These are phyloP conservation scores for Lipotes vexillifer DNA, from an alignment of 2,113 vertebrate species.

Conservation along the genomic window DNA sequence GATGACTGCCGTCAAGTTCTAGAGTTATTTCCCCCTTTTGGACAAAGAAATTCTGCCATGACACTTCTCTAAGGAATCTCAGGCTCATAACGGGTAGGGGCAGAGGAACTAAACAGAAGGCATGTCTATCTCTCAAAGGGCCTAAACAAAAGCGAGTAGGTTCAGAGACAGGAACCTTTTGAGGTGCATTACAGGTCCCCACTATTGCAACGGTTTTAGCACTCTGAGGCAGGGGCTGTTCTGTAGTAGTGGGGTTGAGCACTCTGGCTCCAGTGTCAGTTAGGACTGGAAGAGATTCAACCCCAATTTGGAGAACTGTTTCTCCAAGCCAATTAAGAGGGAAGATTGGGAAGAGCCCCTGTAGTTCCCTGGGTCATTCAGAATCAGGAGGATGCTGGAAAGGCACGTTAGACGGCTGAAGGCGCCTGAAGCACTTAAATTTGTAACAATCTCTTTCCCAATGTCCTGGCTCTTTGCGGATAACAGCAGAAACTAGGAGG, in stretches of 20 bases:
- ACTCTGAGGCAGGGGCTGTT: not conserved
- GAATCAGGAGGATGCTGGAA: not conserved
- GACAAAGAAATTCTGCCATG: no score
- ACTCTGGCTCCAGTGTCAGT: no score
- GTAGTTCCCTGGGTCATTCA: not conserved
- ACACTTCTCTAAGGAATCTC: no score
- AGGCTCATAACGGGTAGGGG: no score
- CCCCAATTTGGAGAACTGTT: not conserved
- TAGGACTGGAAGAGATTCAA: not conserved
- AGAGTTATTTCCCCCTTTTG: no score
- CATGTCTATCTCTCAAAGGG: not conserved
- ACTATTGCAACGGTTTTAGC: not conserved
- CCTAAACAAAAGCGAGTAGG: no score
- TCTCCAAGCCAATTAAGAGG: not conserved
- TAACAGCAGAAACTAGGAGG: not conserved
- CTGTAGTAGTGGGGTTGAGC: not conserved
- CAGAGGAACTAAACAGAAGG: not conserved
- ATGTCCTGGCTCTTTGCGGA: not conserved
- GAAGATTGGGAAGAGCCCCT: not conserved
- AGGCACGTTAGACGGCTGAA: not conserved
- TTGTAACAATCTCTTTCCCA: not conserved
- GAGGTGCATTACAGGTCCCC: not conserved
- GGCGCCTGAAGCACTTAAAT: not conserved
- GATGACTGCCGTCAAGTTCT: no score
- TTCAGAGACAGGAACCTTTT: not conserved